Evolutionary conservation across 2,113 vertebrate species (phyloP).

Genomic region (Lutjanus erythropterus): DNA sequence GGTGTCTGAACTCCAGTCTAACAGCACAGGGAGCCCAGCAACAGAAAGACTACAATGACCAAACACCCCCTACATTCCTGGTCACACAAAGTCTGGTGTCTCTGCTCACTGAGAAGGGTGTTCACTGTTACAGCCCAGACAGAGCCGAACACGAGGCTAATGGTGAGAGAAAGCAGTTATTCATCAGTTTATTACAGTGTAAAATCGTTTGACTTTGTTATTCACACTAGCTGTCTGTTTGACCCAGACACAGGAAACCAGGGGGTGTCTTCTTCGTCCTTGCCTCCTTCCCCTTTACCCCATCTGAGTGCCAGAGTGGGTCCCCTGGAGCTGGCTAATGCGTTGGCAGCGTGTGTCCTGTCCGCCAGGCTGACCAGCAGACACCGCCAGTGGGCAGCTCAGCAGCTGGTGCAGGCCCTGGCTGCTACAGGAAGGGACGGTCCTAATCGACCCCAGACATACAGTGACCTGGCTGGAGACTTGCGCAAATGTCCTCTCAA

Average conservation of each 20-base stretch:
- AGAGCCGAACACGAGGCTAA: conserved; percentile 75
- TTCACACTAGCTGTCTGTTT: conserved; percentile 16
- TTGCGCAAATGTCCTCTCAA: conserved; percentile 85
- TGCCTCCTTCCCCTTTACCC: conserved; percentile 70
- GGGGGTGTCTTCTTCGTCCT: conserved; percentile 65
- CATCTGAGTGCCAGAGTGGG: conserved; percentile 77
- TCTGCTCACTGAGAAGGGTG: conserved; percentile 84
- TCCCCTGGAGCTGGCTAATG: conserved; percentile 87
- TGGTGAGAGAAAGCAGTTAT: conserved; percentile 64
- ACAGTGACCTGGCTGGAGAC: conserved; percentile 86
- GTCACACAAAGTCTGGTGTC: conserved; percentile 87
- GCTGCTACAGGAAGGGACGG: conserved; percentile 79
- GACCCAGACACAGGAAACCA: conserved; percentile 77
- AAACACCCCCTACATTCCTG: conserved; percentile 80
- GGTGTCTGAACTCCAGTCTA: conserved; percentile 61
- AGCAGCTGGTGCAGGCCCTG: conserved; percentile 85
- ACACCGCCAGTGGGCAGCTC: conserved; percentile 87
- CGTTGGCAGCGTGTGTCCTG: conserved; percentile 86
- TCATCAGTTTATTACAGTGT: conserved; percentile 13
- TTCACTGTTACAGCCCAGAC: conserved; percentile 75
- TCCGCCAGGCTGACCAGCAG: conserved; percentile 82
- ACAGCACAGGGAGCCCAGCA: conserved; percentile 60
- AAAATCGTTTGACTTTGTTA: background rate
- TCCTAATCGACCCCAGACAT: conserved; percentile 83
- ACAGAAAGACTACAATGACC: conserved; percentile 70